Base-by-base conservation (phyloP, 2,113 vertebrate genomes). In the Hemichromis elongatus region DNA sequence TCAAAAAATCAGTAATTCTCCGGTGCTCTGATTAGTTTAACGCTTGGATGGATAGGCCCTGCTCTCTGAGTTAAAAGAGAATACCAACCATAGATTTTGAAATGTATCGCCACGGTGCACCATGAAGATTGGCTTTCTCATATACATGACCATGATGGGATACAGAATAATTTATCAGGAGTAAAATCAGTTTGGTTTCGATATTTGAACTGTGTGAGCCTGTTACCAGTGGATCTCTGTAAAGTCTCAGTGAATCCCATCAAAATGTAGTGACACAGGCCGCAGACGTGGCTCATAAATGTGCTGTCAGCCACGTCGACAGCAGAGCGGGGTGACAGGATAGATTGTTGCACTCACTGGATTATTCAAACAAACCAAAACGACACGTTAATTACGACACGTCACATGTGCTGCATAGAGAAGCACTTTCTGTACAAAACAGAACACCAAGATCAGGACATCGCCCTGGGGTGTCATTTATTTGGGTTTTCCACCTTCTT, bases 11-110 rank as follows among this genome's bases (percentile, higher is more conserved):
- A 14, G 82, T 66, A 82, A 92, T 88, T 92, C 89, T 84, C 54
- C 26, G 9, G 86, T 61, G 28, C 80, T 90, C 85, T 91, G 92
- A 91, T 90, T 75, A 87, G 92, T 90, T 91, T 88, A 90, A 91
- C 87, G 91, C 82, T 87, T 54, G 80, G 84, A 73, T 81, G 85
- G 86, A 79, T 61, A 84, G 81, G 75, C 37, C 77, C 77, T 86
- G 84, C 81, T 91, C 80, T 75, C 78, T 5, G 56, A 91, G 77
- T 84, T 89, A 82, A 90, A 92, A 89, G 77, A 85, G 83, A 92
- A 90, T 81, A 79, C 57, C 75, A 80, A 59, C 63, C 47, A 55
- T 66, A 82, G 79, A 85, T 33, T 81, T 88, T 79, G 28, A 79
- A 87, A 92, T 88, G 75, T 77, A 86, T 86, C 85, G 79, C 54